Evolutionary conservation across 2,113 vertebrate genomes (phyloP), one percentile per base, ranked within the genome.

Genomic region (Cepphus grylle): DNA sequence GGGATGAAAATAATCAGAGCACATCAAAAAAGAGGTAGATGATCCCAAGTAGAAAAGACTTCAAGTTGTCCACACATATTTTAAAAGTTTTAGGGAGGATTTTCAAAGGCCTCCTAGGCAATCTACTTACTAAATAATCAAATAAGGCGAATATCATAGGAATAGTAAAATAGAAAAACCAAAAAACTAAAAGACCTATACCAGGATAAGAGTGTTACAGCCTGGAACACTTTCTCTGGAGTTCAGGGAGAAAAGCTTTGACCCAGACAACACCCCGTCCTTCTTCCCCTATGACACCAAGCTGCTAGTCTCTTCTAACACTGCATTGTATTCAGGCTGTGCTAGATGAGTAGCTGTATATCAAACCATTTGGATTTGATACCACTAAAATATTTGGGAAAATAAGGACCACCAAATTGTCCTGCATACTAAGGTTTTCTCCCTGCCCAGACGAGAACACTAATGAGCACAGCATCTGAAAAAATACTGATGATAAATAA

Each of bases 251-350:
- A 52, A 93, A 90, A 85, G 0, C 3, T 71, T 58, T 20, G 4
- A 38, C 58, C 22, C 23, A 69, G 30, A 59, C 2, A 55, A 4
- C 2, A 45, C 1, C 8, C 1, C 1, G 2, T 47, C 9, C 19
- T 49, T 80, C 36, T 85, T 47, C 38, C 70, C 16, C 15, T 8
- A 12, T 40, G 21, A 30, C 47, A 47, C 1, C 9, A 69, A 77
- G 30, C 11, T 79, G 19, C 8, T 56, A 34, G 4, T 40, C 40
- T 78, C 9, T n/a, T 86, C 36, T 49, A 38, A 81, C 9, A 25
- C 27, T n/a, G 16, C 18, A 25, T 65, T 83, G 90, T 45, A 30
- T 32, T 9, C 12, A 45, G 26, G 5, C 20, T 82, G 7, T 86
- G 27, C 22, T 32, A 36, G 11, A 9, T 58, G 12, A 70, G 30